phyloP scores from a whole-genome alignment of 2,888 invertebrate species.

The Odontocerum albicorne region DNA sequence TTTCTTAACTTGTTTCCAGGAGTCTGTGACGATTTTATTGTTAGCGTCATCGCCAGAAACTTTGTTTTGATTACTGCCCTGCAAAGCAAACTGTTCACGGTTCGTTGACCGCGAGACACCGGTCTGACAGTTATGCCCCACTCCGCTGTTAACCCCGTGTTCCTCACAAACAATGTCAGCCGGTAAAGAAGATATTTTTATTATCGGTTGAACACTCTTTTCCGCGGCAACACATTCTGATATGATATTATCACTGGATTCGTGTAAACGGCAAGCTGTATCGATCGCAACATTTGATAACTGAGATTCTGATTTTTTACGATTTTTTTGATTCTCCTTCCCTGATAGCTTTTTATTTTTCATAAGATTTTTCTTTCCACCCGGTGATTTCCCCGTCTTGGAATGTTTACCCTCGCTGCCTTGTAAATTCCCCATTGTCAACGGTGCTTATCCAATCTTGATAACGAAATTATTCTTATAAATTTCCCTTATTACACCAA shows the following conservation, averaged over 20 bases:
- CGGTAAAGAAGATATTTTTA: slow-evolving; percentile 34
- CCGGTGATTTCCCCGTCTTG: slow-evolving; percentile 59
- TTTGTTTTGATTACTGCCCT: slow-evolving; percentile 32
- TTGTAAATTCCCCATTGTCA: slow-evolving; percentile 59
- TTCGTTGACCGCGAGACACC: slow-evolving; percentile 51
- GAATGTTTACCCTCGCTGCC: slow-evolving; percentile 53
- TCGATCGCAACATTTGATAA: slow-evolving; percentile 23
- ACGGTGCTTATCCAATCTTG: too few relatives aligned
- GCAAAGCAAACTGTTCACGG: slow-evolving; percentile 46
- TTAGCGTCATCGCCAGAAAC: background rate
- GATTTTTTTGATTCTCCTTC: slow-evolving; percentile 39
- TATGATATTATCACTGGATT: slow-evolving; percentile 33
- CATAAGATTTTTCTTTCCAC: slow-evolving; percentile 59
- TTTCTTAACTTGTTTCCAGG: slow-evolving; percentile 42
- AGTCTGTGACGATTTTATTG: slow-evolving; percentile 39
- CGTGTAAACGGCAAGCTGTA: slow-evolving; percentile 17
- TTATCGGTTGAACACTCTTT: slow-evolving; percentile 37
- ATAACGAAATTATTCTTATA: too few relatives aligned
- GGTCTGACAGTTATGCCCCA: slow-evolving; percentile 51
- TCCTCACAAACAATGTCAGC: slow-evolving; percentile 42
- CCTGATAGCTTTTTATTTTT: slow-evolving; percentile 53
- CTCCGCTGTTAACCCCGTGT: slow-evolving; percentile 47
- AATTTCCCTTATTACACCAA: too few relatives aligned
- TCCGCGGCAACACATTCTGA: slow-evolving; percentile 28
- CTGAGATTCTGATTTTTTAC: slow-evolving; percentile 40